These are phyloP conservation scores for Lordiphosa fenestrarum DNA, from an alignment of 2,888 invertebrate genomes.

Conservation along the genomic window DNA sequence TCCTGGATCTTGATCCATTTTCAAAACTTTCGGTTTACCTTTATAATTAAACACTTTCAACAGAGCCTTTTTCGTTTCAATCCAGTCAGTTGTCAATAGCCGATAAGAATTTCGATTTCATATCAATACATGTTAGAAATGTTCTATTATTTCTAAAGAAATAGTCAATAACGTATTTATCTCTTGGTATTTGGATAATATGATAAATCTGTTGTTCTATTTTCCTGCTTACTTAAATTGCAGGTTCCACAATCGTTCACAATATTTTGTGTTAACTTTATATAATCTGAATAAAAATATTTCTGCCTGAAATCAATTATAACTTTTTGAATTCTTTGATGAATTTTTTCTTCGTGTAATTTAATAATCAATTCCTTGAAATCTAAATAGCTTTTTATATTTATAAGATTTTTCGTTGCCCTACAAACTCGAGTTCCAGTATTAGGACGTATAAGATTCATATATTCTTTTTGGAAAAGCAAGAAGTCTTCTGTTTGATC, in stretches of 20 bases:
- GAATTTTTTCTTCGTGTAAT: no score
- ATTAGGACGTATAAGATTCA: background rate
- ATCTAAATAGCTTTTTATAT: background rate
- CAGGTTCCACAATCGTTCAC: background rate
- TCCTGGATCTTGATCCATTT: conserved; percentile 2
- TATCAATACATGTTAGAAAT: background rate
- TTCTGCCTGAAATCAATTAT: background rate
- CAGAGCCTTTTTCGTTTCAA: background rate
- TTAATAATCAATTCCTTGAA: no score
- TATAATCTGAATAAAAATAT: conserved; percentile 6
- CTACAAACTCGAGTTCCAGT: background rate
- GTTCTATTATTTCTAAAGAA: conserved; percentile 5
- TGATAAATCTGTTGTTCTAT: background rate
- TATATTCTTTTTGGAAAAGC: background rate
- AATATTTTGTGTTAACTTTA: conserved; percentile 6
- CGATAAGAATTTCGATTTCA: conserved; percentile 1
- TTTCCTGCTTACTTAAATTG: conserved; percentile 6
- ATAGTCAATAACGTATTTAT: conserved; percentile 3
- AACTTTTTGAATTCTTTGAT: background rate
- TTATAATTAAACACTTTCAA: conserved; percentile 1
- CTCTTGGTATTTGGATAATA: background rate
- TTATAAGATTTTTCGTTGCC: conserved; percentile 1
- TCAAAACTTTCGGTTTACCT: background rate
- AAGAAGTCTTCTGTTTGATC: background rate
- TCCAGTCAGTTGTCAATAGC: conserved; percentile 3